Conservation (phyloP, 1,140 invertebrate species). For the Matsumurasca onukii region DNA sequence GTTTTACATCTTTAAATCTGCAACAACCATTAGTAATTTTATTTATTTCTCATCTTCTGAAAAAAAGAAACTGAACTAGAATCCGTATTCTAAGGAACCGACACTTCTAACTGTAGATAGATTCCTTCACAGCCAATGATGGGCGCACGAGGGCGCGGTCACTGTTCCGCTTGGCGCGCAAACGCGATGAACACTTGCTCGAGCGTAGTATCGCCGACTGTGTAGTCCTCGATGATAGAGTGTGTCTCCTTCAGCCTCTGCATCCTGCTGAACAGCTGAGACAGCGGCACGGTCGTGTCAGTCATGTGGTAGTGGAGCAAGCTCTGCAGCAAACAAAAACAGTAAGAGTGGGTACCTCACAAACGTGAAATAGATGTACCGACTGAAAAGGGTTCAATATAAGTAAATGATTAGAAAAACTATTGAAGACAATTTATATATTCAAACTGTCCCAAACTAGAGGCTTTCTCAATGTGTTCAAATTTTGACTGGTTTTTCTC, state of each 20-base stretch:
- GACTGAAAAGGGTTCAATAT: too few relatives aligned
- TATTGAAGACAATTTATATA: too few relatives aligned
- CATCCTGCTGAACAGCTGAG: slow-evolving; percentile 56
- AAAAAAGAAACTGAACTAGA: too few relatives aligned
- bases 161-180: slow-evolving; percentile 39
- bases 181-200: slow-evolving; percentile 59
- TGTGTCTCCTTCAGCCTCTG: slow-evolving; percentile 49
- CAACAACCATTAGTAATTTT: too few relatives aligned
- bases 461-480: too few relatives aligned
- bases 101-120: not conserved
- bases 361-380: too few relatives aligned
- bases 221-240: slow-evolving; percentile 58
- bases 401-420: too few relatives aligned
- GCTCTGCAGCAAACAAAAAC: slow-evolving; percentile 47
- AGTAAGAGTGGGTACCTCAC: too few relatives aligned
- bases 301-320: slow-evolving; percentile 58
- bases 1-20: too few relatives aligned
- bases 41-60: too few relatives aligned
- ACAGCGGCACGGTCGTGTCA: slow-evolving; percentile 48
- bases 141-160: not conserved
- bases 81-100: not conserved
- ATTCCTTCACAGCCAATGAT: not conserved
- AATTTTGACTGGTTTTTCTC: too few relatives aligned
- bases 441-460: too few relatives aligned
- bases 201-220: slow-evolving; percentile 62